Evolutionary conservation across 2,113 vertebrate species (phyloP).

Genomic region (Siniperca knerii): DNA sequence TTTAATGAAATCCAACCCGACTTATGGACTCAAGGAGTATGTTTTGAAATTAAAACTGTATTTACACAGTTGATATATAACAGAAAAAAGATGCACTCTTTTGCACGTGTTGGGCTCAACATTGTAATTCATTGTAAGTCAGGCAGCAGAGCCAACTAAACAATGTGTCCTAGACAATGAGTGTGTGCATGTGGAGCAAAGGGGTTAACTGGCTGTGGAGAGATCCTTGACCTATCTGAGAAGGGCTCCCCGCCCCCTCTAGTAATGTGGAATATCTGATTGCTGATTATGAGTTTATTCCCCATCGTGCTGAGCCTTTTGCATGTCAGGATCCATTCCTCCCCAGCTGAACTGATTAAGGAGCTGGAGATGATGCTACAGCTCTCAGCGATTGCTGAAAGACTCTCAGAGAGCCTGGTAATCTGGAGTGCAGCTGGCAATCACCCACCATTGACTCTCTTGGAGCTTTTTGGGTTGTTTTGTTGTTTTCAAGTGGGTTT

Average conservation of each 20-base stretch:
- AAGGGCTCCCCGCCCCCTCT: constrained; percentile 74
- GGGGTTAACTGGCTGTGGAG: constrained; percentile 79
- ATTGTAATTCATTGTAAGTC: constrained; percentile 41
- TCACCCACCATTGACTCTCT: constrained; percentile 80
- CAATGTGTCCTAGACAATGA: constrained; percentile 58
- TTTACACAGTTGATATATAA: constrained; percentile 37
- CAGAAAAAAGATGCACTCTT: constrained; percentile 17
- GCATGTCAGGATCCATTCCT: constrained; percentile 80
- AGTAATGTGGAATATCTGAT: constrained; percentile 83
- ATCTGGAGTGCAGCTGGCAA: constrained; percentile 84
- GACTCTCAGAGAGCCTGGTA: constrained; percentile 76
- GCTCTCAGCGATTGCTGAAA: constrained; percentile 77
- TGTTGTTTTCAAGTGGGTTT: constrained; percentile 83
- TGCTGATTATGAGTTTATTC: constrained; percentile 86
- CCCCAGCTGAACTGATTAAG: constrained; percentile 83
- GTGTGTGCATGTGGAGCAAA: constrained; percentile 64
- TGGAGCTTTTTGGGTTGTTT: constrained; percentile 77
- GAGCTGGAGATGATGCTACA: constrained; percentile 81
- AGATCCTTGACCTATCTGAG: constrained; percentile 86
- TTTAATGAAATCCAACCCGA: constrained; percentile 58
- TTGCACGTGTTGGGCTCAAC: constrained; percentile 12
- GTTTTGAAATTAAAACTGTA: constrained; percentile 53
- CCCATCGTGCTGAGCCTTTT: constrained; percentile 81
- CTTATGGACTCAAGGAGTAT: constrained; percentile 41
- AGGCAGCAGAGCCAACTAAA: constrained; percentile 30